A percentile compares a stretch with the other conserved stretches of the same genome.
These are phyloP conservation scores for Haplochromis vanheusdeni DNA, from an alignment of 2,113 vertebrate species.

Conservation along the genomic window DNA sequence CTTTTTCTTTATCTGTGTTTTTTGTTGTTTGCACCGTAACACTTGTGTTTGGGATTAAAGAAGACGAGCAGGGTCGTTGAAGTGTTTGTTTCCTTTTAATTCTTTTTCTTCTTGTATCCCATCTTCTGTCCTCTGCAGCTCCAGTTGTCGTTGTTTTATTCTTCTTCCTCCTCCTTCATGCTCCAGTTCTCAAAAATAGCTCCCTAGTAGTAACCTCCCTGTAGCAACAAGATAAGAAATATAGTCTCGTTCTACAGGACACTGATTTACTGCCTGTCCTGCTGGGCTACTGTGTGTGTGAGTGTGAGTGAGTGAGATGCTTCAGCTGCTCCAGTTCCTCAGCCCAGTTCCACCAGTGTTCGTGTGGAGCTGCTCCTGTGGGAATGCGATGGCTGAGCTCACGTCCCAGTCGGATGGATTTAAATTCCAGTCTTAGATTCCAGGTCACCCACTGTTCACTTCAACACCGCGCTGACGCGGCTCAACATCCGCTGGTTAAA, in stretches of 20 bases:
- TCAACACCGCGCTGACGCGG: not conserved
- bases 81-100: not conserved
- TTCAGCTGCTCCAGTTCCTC: conserved; percentile 41
- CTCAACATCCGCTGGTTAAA: not conserved
- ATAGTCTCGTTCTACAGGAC: not conserved
- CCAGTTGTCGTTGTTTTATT: not conserved
- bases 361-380: not conserved
- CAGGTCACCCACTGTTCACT: conserved; percentile 15
- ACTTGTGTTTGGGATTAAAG: not conserved
- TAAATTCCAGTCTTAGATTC: conserved; percentile 6
- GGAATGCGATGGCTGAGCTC: conserved; percentile 1
- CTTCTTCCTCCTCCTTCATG: not conserved
- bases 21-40: not conserved
- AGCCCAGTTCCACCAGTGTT: conserved; percentile 15
- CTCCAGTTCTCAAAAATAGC: conserved; percentile 36
- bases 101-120: not conserved
- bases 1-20: not conserved
- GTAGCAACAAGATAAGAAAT: conserved; percentile 12
- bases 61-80: not conserved
- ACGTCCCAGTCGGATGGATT: not conserved
- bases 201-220: not conserved
- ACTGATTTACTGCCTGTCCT: conserved; percentile 24
- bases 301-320: not conserved
- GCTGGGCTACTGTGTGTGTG: not conserved
- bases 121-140: not conserved